These are phyloP conservation scores for Temnothorax nylanderi DNA, from an alignment of 1,140 invertebrate species.

Conservation along the genomic window DNA sequence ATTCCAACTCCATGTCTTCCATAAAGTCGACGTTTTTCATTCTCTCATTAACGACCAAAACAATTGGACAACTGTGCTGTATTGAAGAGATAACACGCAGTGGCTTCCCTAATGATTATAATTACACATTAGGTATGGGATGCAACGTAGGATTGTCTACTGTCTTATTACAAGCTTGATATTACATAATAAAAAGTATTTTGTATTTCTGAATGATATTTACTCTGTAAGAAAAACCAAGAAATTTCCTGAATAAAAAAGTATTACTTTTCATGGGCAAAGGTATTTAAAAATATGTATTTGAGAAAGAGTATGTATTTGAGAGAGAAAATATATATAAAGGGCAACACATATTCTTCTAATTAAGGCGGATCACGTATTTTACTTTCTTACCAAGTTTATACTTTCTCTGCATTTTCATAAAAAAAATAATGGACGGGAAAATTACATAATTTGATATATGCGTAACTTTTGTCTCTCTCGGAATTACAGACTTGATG, in stretches of 20 bases:
- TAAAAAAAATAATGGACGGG: not conserved
- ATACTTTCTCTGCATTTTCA: not conserved
- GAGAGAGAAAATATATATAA: not conserved
- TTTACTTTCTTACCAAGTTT: not conserved
- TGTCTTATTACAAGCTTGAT: not conserved
- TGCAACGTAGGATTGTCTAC: not conserved
- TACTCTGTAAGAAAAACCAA: not conserved
- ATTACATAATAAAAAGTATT: conserved; percentile 8
- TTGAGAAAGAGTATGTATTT: not conserved
- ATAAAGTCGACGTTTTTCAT: not conserved
- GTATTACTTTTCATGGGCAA: not conserved
- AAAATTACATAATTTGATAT: not conserved
- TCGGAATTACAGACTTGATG: not conserved
- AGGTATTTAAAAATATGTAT: not conserved
- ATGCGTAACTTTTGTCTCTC: not conserved
- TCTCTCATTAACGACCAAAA: conserved; percentile 10
- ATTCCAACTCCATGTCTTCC: not conserved
- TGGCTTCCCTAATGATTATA: conserved; percentile 19
- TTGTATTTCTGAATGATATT: not conserved
- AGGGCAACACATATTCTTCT: not conserved
- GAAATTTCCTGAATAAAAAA: not conserved
- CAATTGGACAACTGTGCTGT: not conserved
- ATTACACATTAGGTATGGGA: not conserved
- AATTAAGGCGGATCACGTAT: not conserved
- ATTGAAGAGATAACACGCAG: not conserved